phyloP scores from a whole-genome alignment of 2,888 invertebrate species.

The Aspidiotus destructor region DNA sequence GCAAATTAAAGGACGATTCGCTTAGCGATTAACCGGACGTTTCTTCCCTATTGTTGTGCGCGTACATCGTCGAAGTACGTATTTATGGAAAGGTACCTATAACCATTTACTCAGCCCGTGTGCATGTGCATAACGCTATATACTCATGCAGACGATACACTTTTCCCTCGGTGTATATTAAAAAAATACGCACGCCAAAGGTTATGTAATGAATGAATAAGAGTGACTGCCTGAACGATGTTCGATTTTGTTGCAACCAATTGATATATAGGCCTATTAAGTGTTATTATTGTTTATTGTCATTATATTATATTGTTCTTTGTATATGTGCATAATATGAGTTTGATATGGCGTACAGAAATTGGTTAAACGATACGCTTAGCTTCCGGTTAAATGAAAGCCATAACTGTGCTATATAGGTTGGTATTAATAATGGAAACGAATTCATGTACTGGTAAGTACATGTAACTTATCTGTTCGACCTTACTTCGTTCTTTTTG shows the following conservation, averaged over 20 bases:
- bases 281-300: too few relatives aligned
- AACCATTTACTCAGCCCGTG: too few relatives aligned
- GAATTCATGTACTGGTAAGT: background rate
- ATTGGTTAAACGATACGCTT: slow-evolving; percentile 25
- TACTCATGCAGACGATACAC: too few relatives aligned
- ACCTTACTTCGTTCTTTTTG: slow-evolving; percentile 12
- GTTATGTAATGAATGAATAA: too few relatives aligned
- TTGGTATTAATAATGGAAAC: background rate
- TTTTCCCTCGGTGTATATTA: too few relatives aligned
- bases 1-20: slow-evolving; percentile 15
- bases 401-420: slow-evolving; percentile 5
- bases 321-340: background rate
- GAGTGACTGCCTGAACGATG: background rate
- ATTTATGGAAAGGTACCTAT: too few relatives aligned
- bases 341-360: slow-evolving; percentile 16
- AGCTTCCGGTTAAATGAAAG: slow-evolving; percentile 21
- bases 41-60: slow-evolving; percentile 2
- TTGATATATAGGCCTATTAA: too few relatives aligned
- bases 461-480: slow-evolving; percentile 2
- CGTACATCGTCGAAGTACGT: background rate
- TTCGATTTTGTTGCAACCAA: background rate
- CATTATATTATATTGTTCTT: slow-evolving; percentile 4
- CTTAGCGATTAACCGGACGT: slow-evolving; percentile 16
- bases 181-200: too few relatives aligned
- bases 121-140: too few relatives aligned